Conservation (phyloP, 2,888 invertebrate genomes). For the Morinoia aosen region DNA sequence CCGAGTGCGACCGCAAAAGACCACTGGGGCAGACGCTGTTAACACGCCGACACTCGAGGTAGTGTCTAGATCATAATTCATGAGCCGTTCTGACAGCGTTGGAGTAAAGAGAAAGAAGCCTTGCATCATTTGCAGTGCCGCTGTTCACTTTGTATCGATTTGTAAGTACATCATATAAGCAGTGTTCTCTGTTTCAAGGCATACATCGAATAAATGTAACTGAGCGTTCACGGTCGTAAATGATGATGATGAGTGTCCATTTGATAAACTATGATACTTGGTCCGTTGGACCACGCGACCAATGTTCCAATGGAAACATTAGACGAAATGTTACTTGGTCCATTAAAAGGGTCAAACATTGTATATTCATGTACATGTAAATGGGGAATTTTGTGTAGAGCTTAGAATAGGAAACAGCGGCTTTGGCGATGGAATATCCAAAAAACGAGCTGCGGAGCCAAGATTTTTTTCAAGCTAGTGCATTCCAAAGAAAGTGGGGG, state of each 20-base stretch:
- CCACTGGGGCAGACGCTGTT: too few species aligned
- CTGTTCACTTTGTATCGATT: not conserved
- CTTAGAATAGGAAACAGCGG: not conserved
- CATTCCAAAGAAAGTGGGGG: not conserved
- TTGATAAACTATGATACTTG: too few species aligned
- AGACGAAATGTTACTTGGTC: too few species aligned
- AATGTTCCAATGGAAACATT: too few species aligned
- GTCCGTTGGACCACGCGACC: too few species aligned
- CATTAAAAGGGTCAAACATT: not conserved
- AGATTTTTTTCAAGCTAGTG: not conserved
- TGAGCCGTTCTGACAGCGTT: not conserved
- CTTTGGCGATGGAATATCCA: not conserved
- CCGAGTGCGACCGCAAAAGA: too few species aligned
- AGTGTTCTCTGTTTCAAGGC: not conserved
- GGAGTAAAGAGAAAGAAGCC: not conserved
- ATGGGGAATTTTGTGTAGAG: not conserved
- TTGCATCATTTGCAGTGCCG: not conserved
- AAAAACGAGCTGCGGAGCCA: not conserved
- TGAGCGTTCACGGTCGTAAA: too few species aligned
- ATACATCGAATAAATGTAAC: too few species aligned
- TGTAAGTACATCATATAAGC: not conserved
- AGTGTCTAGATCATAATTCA: not conserved
- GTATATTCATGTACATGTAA: not conserved
- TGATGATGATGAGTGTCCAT: too few species aligned
- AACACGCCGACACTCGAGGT: too few species aligned